phyloP scores from a whole-genome alignment of 2,797 vertebrate genomes.

The Tenualosa ilisha region DNA sequence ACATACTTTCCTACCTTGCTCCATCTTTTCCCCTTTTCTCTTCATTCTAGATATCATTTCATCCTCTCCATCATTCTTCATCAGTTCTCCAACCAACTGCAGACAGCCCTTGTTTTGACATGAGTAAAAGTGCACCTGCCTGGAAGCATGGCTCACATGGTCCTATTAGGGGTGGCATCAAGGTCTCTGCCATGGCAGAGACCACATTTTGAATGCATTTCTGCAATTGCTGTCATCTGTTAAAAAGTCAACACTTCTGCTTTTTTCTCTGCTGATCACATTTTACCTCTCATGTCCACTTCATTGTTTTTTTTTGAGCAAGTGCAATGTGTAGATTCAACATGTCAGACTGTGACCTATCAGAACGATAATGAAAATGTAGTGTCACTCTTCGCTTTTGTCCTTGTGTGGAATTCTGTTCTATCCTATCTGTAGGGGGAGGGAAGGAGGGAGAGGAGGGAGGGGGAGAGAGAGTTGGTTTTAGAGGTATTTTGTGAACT shows the following conservation, averaged over 20 bases:
- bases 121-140: neutral
- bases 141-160: neutral
- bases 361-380: constrained; percentile 60
- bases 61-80: neutral
- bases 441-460: neutral
- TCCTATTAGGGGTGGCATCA: neutral
- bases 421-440: constrained; percentile 27
- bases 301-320: neutral
- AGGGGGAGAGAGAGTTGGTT: neutral
- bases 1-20: neutral
- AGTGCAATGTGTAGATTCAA: constrained; percentile 63
- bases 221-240: constrained; percentile 34
- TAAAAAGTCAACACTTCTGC: constrained; percentile 26
- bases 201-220: constrained; percentile 12
- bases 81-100: neutral
- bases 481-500: neutral
- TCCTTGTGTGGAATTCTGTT: constrained; percentile 53
- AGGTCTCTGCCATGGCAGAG: neutral
- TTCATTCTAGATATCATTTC: neutral
- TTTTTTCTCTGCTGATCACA: neutral
- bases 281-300: constrained; percentile 29
- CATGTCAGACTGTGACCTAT: constrained; percentile 57
- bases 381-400: constrained; percentile 52
- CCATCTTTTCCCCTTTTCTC: neutral
- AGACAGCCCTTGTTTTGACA: neutral